Conservation (phyloP, 2,797 vertebrate species). For the Pitangus sulphuratus region DNA sequence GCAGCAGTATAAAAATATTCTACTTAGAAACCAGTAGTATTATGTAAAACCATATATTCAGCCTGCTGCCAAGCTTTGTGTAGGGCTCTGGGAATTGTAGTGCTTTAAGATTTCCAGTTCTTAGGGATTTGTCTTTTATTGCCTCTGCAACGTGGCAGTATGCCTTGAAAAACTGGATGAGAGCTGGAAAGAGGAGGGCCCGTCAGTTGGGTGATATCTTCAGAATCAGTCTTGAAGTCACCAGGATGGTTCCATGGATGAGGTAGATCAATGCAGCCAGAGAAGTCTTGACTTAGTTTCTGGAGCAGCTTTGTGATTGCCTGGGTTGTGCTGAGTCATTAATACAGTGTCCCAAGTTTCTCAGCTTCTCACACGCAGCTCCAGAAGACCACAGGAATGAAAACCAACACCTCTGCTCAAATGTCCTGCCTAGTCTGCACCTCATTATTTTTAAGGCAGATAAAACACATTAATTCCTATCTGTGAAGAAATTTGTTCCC, state of each 20-base stretch:
- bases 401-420: not conserved
- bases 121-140: not conserved
- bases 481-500: not conserved
- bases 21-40: not conserved
- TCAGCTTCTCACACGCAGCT: not conserved
- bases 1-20: not conserved
- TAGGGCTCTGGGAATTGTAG: not conserved
- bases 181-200: not conserved
- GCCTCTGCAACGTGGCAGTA: not conserved
- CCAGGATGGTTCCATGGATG: not conserved
- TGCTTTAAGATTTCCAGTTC: not conserved
- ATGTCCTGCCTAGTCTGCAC: not conserved
- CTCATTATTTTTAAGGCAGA: not conserved
- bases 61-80: not conserved
- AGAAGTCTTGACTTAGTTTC: not conserved
- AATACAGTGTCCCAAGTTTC: fast-evolving
- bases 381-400: not conserved
- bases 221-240: not conserved
- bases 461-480: not conserved
- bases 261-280: not conserved
- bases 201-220: not conserved
- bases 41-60: not conserved
- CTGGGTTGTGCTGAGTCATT: not conserved
- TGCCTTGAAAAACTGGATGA: not conserved
- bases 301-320: not conserved